Evolutionary conservation across 1,140 invertebrate genomes (phyloP).

Genomic region (Meloidogyne hapla): DNA sequence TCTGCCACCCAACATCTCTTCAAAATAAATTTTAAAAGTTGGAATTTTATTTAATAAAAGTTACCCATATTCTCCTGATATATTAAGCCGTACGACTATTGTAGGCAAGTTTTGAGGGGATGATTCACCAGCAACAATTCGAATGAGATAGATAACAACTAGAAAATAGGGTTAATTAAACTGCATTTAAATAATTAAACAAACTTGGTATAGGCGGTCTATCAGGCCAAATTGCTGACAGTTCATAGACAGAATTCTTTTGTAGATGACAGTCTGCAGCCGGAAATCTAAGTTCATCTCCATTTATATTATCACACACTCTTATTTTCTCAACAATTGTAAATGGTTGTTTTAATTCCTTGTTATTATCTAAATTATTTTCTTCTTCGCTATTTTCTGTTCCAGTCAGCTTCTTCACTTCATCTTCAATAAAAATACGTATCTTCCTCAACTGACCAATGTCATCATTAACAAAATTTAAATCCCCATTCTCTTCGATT

Average conservation of each 20-base stretch:
- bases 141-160: constrained; percentile 47
- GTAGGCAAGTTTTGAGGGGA: background rate
- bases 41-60: background rate
- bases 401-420: background rate
- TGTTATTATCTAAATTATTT: background rate
- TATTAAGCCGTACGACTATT: constrained; percentile 39
- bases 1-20: constrained; percentile 43
- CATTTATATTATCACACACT: constrained; percentile 43
- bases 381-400: background rate
- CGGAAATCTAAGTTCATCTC: constrained; percentile 51
- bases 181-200: background rate
- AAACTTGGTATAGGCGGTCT: constrained; percentile 43
- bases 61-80: constrained; percentile 12
- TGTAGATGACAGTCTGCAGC: constrained; percentile 37
- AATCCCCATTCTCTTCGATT: no score
- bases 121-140: constrained; percentile 38
- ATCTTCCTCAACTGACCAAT: constrained; percentile 1
- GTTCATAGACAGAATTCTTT: constrained; percentile 43
- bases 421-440: constrained; percentile 17
- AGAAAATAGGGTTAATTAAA: background rate
- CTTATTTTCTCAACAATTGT: constrained; percentile 37
- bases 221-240: constrained; percentile 52
- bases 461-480: background rate
- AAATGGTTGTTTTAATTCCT: constrained; percentile 4
- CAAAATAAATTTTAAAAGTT: constrained; percentile 5